These are phyloP conservation scores for Allygus modestus DNA, from an alignment of 2,888 invertebrate genomes.

Conservation along the genomic window DNA sequence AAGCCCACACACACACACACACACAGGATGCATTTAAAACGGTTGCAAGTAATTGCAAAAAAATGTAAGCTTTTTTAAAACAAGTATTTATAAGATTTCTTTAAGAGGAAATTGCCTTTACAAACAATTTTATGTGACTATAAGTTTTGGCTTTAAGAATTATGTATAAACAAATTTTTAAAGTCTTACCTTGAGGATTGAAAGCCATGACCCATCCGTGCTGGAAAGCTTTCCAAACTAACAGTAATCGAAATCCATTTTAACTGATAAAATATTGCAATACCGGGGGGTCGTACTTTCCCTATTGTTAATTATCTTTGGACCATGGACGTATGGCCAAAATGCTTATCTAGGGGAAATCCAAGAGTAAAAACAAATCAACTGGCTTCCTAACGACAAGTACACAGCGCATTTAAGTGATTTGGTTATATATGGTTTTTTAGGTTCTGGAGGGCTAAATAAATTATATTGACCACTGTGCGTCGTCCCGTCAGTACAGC, in stretches of 20 bases:
- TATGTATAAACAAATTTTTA: background rate
- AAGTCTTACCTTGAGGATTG: background rate
- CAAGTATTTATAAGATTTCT: background rate
- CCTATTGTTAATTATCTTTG: background rate
- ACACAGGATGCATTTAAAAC: background rate
- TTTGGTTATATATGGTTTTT: background rate
- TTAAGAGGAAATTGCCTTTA: background rate
- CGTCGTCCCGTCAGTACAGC: background rate
- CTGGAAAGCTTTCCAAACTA: background rate
- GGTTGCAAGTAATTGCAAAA: conserved; percentile 20
- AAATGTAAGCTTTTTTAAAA: conserved; percentile 6
- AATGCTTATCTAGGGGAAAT: background rate
- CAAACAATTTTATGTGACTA: background rate
- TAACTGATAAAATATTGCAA: background rate
- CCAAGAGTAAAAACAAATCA: background rate
- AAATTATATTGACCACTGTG: background rate
- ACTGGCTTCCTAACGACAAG: background rate
- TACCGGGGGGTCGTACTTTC: background rate
- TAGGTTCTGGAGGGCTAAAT: background rate
- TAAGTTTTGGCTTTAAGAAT: background rate
- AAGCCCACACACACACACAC: background rate
- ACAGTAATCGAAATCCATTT: background rate
- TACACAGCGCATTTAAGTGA: background rate
- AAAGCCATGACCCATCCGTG: background rate
- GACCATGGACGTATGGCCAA: no score